phyloP scores from a whole-genome alignment of 1,140 invertebrate genomes.

The Eupristina koningsbergeri region DNA sequence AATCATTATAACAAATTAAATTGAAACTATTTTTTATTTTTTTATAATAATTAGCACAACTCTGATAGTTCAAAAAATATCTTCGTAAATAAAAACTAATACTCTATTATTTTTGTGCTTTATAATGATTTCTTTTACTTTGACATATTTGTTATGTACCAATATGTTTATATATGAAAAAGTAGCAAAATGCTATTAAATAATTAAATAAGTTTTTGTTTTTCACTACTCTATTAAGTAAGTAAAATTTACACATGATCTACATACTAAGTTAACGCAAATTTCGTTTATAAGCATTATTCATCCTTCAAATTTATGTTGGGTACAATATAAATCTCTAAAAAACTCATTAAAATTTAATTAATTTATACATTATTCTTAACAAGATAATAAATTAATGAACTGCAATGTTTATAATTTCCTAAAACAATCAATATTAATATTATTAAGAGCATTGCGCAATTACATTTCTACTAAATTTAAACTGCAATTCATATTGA shows the following conservation, averaged over 20 bases:
- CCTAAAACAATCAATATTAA: not conserved
- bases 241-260: not conserved
- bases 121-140: not conserved
- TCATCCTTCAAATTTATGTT: not conserved
- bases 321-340: conserved; percentile 21
- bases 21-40: not conserved
- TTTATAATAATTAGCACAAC: conserved; percentile 13
- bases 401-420: not conserved
- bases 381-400: not conserved
- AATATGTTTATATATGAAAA: not conserved
- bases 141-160: not conserved
- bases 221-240: conserved; percentile 23
- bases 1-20: conserved; percentile 1
- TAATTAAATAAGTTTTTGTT: not conserved
- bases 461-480: not conserved
- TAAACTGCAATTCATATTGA: not conserved
- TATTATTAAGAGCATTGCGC: not conserved
- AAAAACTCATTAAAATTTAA: conserved; percentile 4
- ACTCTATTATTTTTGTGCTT: conserved; percentile 28
- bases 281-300: not conserved
- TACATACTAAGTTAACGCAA: conserved; percentile 18
- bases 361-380: not conserved
- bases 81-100: conserved; percentile 9
- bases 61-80: not conserved
- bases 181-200: not conserved